Evolutionary conservation across 2,888 invertebrate species (phyloP).

Genomic region (Piscicola geometra): DNA sequence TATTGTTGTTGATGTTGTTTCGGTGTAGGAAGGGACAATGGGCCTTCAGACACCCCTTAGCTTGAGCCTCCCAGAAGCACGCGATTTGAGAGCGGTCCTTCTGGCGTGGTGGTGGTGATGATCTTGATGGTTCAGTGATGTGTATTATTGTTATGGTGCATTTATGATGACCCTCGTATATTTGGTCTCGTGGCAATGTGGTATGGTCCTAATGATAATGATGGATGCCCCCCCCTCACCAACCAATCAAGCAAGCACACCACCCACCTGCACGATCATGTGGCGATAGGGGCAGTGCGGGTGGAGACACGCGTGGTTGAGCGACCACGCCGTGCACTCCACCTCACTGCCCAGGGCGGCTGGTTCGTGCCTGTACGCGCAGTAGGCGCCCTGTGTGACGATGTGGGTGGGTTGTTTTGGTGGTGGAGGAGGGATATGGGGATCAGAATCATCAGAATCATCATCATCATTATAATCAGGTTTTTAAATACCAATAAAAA

Average conservation of each 20-base stretch:
- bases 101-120: constrained; percentile 57
- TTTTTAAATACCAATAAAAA: background rate
- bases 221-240: too few species aligned
- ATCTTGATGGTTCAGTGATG: too few species aligned
- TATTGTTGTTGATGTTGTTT: background rate
- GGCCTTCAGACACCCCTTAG: constrained; percentile 76
- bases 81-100: constrained; percentile 76
- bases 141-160: too few species aligned
- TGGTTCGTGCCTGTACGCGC: constrained; percentile 78
- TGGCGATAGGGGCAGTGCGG: constrained; percentile 75
- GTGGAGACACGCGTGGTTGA: constrained; percentile 68
- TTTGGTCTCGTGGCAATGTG: too few species aligned
- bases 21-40: constrained; percentile 75
- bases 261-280: constrained; percentile 73
- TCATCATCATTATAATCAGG: background rate
- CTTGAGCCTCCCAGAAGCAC: constrained; percentile 82
- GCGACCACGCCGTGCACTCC: constrained; percentile 75
- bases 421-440: background rate
- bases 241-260: background rate
- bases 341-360: constrained; percentile 76
- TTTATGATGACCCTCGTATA: too few species aligned
- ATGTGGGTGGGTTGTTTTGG: background rate
- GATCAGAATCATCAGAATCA: background rate
- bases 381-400: constrained; percentile 67
- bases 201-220: too few species aligned